phyloP scores from a whole-genome alignment of 2,797 vertebrate species.

The Glossophaga mutica region DNA sequence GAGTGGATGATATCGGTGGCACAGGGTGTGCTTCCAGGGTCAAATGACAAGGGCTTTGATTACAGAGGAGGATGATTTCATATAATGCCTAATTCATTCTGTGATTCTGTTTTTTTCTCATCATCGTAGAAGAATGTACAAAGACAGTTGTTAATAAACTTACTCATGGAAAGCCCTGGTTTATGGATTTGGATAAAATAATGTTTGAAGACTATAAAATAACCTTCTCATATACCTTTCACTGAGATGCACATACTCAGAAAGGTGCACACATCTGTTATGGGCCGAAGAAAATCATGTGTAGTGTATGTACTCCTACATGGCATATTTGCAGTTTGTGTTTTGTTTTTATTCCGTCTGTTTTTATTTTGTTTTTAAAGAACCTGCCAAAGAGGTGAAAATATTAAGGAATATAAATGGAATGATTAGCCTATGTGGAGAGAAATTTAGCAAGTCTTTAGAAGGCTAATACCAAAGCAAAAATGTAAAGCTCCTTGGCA shows the following conservation, averaged over 20 bases:
- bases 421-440: background rate
- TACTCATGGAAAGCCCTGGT: background rate
- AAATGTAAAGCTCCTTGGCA: background rate
- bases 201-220: background rate
- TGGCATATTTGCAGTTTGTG: background rate
- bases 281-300: background rate
- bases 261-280: background rate
- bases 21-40: background rate
- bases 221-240: background rate
- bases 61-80: background rate
- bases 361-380: constrained; percentile 26
- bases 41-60: background rate
- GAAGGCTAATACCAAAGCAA: background rate
- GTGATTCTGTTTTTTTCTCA: background rate
- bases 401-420: background rate
- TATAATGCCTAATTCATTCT: background rate
- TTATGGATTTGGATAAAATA: background rate
- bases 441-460: background rate
- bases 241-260: background rate
- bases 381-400: constrained; percentile 11
- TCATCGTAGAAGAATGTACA: background rate
- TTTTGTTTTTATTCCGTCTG: constrained; percentile 33
- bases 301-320: background rate
- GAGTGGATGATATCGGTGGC: background rate
- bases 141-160: background rate